A percentile compares a stretch with the other conserved stretches of the same genome.
phyloP scores from a whole-genome alignment of 2,888 invertebrate species.

The Macrosoma leucophasiata region DNA sequence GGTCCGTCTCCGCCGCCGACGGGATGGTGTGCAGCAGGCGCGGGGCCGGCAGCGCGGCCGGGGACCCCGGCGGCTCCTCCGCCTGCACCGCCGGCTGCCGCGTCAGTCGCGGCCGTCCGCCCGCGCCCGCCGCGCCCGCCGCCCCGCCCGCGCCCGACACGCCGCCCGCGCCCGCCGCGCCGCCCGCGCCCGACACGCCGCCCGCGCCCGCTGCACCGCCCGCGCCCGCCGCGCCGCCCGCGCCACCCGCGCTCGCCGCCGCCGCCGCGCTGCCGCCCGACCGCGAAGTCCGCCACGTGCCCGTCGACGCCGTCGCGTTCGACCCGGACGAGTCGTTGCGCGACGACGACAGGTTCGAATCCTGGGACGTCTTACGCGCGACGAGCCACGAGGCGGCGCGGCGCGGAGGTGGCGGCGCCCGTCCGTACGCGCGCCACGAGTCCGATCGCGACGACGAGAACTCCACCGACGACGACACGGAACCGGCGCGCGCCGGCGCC shows the following conservation, averaged over 20 bases:
- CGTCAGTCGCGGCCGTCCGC: slow-evolving; percentile 71
- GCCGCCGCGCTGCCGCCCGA: slow-evolving; percentile 89
- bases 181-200: slow-evolving; percentile 78
- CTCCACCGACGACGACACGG: slow-evolving; percentile 89
- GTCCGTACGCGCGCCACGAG: slow-evolving; percentile 83
- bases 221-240: slow-evolving; percentile 84
- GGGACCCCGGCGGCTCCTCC: slow-evolving; percentile 80
- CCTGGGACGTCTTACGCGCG: slow-evolving; percentile 93
- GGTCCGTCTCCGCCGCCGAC: slow-evolving; percentile 57
- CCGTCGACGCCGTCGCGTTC: slow-evolving; percentile 91
- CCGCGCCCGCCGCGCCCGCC: slow-evolving; percentile 84
- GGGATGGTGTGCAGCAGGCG: slow-evolving; percentile 57
- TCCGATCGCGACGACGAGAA: slow-evolving; percentile 84
- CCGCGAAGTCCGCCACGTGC: slow-evolving; percentile 91
- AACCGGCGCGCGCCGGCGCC: slow-evolving; percentile 38
- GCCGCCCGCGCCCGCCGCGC: slow-evolving; percentile 80
- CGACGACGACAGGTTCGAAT: slow-evolving; percentile 92
- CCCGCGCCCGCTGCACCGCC: slow-evolving; percentile 85
- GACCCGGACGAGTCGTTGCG: slow-evolving; percentile 94
- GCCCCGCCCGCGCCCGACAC: slow-evolving; percentile 84
- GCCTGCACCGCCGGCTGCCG: slow-evolving; percentile 88
- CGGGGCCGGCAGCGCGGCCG: slow-evolving; percentile 49
- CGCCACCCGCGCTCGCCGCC: slow-evolving; percentile 75
- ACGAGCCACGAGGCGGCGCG: slow-evolving; percentile 92
- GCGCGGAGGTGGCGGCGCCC: slow-evolving; percentile 87